phyloP scores from a whole-genome alignment of 2,113 vertebrate genomes.

The Tragelaphus scriptus region DNA sequence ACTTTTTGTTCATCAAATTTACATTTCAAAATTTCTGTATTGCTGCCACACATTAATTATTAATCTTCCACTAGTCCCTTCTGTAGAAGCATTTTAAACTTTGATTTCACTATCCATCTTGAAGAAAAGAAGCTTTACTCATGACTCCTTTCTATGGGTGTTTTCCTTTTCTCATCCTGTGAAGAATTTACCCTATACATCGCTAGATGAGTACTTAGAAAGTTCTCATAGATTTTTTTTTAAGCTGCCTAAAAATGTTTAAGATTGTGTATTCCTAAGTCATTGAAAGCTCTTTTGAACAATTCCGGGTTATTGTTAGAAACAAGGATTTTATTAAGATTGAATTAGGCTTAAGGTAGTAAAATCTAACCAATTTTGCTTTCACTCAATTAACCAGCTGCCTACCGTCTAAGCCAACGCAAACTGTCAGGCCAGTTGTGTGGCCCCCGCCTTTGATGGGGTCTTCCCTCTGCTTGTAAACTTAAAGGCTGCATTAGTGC shows the following conservation, averaged over 20 bases:
- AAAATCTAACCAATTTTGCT: conserved; percentile 22
- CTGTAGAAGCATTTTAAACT: conserved; percentile 79
- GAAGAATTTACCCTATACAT: background rate
- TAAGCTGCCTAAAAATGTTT: conserved; percentile 35
- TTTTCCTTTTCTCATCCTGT: conserved; percentile 52
- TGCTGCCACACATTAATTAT: conserved; percentile 81
- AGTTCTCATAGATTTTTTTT: background rate
- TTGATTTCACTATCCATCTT: conserved; percentile 76
- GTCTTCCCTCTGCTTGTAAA: background rate
- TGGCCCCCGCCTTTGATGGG: background rate
- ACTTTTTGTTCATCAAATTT: conserved; percentile 79
- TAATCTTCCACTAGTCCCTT: conserved; percentile 78
- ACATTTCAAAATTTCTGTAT: conserved; percentile 81
- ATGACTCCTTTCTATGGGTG: conserved; percentile 69
- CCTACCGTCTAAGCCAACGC: background rate
- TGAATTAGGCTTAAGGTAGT: background rate
- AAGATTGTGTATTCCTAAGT: conserved; percentile 33
- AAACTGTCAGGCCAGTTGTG: background rate
- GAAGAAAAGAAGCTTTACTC: conserved; percentile 75
- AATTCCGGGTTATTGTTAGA: conserved; percentile 17
- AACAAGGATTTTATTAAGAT: conserved; percentile 38
- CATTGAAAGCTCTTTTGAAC: background rate
- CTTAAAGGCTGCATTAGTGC: background rate
- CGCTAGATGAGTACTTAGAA: background rate
- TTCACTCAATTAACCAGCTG: background rate